Percentiles rank a stretch among this genome's conserved stretches.
Evolutionary conservation across 37 sponge, comb jelly and placozoan genomes (phyloP).

Genomic region (Dysidea cf. avara): DNA sequence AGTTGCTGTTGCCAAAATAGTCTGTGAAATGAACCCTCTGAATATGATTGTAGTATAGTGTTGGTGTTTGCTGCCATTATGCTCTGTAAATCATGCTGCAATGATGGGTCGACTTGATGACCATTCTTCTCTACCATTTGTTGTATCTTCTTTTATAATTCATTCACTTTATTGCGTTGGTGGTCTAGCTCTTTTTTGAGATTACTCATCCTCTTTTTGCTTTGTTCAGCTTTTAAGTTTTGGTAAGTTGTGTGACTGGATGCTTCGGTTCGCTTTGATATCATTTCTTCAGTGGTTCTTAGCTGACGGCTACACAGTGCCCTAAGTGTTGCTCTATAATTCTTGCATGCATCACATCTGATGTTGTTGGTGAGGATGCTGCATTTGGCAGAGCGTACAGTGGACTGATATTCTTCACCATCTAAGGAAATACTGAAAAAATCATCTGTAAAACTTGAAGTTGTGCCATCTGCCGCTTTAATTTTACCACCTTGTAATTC

Average conservation of each 20-base stretch:
- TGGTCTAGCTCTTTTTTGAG: conserved; percentile 11
- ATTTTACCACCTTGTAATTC: conserved; percentile 31
- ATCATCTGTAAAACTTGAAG: conserved; percentile 27
- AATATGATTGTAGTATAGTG: conserved; percentile 19
- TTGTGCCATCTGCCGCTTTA: conserved; percentile 23
- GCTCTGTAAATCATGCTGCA: conserved; percentile 31
- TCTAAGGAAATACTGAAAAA: conserved; percentile 8
- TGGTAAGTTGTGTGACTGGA: conserved; percentile 38
- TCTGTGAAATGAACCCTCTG: conserved; percentile 42
- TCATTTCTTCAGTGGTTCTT: neutral
- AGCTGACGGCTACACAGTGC: conserved; percentile 16
- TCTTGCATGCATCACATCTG: conserved; percentile 34
- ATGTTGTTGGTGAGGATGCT: conserved; percentile 1
- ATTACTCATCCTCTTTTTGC: conserved; percentile 5
- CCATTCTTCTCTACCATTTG: conserved; percentile 23
- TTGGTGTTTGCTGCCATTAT: conserved; percentile 25
- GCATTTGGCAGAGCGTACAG: conserved; percentile 42
- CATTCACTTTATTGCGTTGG: conserved; percentile 5
- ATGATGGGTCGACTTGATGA: conserved; percentile 6
- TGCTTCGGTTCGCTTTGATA: conserved; percentile 5
- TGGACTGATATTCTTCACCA: conserved; percentile 9
- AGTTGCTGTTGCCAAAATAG: conserved; percentile 58
- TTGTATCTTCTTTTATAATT: conserved; percentile 18
- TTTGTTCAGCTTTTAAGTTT: conserved; percentile 38
- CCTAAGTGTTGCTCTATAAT: conserved; percentile 46